phyloP scores from a whole-genome alignment of 2,888 invertebrate species.

The Dyspetes luteomarginatus region DNA sequence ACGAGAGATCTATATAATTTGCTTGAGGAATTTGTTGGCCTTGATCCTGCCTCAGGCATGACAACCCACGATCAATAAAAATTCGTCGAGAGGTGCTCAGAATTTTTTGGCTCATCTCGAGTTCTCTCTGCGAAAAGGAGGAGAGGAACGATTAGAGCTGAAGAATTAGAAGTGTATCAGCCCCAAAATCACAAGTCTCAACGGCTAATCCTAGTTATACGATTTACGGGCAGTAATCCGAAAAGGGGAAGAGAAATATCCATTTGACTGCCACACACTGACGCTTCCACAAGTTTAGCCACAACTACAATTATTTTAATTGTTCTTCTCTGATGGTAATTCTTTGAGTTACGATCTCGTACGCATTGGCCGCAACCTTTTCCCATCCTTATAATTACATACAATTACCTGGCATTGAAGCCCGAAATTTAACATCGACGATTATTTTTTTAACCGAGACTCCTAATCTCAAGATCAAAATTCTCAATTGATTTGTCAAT shows the following conservation, averaged over 20 bases:
- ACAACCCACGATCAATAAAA: conserved; percentile 71
- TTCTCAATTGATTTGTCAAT: too few species aligned
- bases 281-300: conserved; percentile 48
- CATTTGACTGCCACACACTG: conserved; percentile 66
- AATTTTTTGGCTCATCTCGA: too few species aligned
- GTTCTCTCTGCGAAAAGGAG: conserved; percentile 20
- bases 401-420: not conserved
- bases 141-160: conserved; percentile 44
- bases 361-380: conserved; percentile 55
- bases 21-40: conserved; percentile 17
- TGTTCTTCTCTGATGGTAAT: conserved; percentile 63
- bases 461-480: too few species aligned
- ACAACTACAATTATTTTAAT: conserved; percentile 61
- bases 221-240: conserved; percentile 64
- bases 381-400: conserved; percentile 61
- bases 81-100: conserved; percentile 68
- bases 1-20: conserved; percentile 49
- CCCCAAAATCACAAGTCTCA: conserved; percentile 72
- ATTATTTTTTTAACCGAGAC: too few species aligned
- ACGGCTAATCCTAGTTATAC: conserved; percentile 67
- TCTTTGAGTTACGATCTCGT: conserved; percentile 64
- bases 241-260: conserved; percentile 36
- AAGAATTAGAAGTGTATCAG: conserved; percentile 67
- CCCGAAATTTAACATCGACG: not conserved
- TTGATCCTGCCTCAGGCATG: conserved; percentile 29